A percentile compares a stretch with the other conserved stretches of the same genome.
These are phyloP conservation scores for Drymonia ruficornis DNA, from an alignment of 2,888 invertebrate species.

Conservation along the genomic window DNA sequence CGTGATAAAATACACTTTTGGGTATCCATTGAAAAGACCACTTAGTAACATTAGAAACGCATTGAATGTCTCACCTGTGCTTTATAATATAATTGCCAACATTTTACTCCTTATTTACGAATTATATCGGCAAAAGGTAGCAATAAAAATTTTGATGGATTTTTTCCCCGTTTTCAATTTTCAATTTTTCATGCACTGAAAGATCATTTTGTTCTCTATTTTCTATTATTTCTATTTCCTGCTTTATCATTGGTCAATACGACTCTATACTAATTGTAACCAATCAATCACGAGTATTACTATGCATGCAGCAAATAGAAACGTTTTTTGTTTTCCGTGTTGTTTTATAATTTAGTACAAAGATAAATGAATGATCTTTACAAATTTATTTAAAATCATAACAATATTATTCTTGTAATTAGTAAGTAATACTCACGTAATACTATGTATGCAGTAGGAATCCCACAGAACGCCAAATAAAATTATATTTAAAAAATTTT, in stretches of 20 bases:
- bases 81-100: constrained; percentile 60
- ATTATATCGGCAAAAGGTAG: constrained; percentile 61
- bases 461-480: no score
- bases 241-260: constrained; percentile 14
- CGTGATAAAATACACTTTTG: constrained; percentile 41
- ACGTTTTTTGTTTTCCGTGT: constrained; percentile 19
- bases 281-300: constrained; percentile 29
- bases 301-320: constrained; percentile 17
- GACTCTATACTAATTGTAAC: background rate
- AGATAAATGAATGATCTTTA: no score
- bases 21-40: constrained; percentile 9
- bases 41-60: constrained; percentile 9
- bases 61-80: constrained; percentile 57
- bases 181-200: constrained; percentile 35
- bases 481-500: no score
- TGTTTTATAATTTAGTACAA: no score
- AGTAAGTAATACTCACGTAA: no score
- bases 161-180: constrained; percentile 67
- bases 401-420: no score
- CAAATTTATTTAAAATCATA: no score
- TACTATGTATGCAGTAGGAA: no score
- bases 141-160: constrained; percentile 57
- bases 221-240: constrained; percentile 12
- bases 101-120: constrained; percentile 50
- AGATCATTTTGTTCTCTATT: constrained; percentile 19